Evolutionary conservation across 2,888 invertebrate species (phyloP).

Genomic region (Pachydiplax longipennis): DNA sequence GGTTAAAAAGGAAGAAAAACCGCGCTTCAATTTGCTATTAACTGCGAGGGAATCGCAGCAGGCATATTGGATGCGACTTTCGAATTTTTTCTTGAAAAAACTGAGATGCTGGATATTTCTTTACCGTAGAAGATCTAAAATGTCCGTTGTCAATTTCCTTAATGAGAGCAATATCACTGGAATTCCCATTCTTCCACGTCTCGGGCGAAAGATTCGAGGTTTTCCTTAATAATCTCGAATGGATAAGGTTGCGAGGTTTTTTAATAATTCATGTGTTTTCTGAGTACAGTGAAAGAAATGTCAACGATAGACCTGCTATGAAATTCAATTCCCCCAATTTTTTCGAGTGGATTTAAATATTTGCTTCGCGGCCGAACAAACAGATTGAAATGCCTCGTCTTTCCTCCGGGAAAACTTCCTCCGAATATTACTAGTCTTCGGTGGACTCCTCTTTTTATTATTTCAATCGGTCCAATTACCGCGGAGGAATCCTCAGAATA

Average conservation of each 20-base stretch:
- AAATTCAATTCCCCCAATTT: constrained; percentile 35
- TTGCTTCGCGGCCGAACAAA: constrained; percentile 10
- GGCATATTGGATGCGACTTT: background rate
- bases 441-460: background rate
- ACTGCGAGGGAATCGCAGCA: background rate
- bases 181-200: background rate
- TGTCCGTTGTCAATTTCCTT: background rate
- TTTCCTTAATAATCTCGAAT: background rate
- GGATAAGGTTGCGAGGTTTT: constrained; percentile 19
- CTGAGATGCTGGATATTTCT: background rate
- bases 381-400: background rate
- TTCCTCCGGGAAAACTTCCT: constrained; percentile 16
- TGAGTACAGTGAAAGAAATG: constrained; percentile 33
- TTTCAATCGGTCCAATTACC: constrained; percentile 21
- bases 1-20: background rate
- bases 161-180: background rate
- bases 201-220: background rate
- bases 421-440: background rate
- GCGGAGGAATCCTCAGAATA: background rate
- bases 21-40: background rate
- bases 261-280: constrained; percentile 44
- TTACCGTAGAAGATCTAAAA: background rate
- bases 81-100: background rate
- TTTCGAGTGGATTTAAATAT: constrained; percentile 32
- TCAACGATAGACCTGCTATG: constrained; percentile 29